Conservation (phyloP, 1,140 invertebrate species). For the Pseudachorutes palmiensis region DNA sequence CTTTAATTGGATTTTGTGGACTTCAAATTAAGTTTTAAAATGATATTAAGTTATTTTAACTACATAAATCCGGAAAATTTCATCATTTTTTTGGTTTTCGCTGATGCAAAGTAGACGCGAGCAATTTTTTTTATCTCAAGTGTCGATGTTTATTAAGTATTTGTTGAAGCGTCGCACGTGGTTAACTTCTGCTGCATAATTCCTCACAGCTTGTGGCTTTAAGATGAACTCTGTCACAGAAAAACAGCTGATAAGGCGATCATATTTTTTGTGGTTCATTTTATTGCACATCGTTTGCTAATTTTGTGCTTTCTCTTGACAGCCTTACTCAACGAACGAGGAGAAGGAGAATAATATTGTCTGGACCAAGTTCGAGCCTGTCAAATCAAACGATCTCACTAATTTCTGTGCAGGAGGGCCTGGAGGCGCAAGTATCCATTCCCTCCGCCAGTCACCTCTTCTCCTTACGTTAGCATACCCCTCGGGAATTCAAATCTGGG, state of each 20-base stretch:
- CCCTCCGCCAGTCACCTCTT: slow-evolving; percentile 54
- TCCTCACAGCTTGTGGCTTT: neutral
- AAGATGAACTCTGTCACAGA: neutral
- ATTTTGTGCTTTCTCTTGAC: slow-evolving; percentile 29
- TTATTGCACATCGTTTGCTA: neutral
- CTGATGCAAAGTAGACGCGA: no score
- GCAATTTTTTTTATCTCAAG: no score
- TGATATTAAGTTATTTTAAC: no score
- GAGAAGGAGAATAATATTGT: slow-evolving; percentile 39
- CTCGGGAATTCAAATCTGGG: slow-evolving; percentile 54
- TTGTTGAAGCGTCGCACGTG: neutral
- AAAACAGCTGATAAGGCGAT: neutral
- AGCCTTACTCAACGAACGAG: slow-evolving; percentile 51
- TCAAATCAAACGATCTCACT: slow-evolving; percentile 27
- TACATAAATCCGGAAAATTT: no score
- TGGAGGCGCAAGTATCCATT: no score
- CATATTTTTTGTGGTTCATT: no score
- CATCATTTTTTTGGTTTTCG: no score
- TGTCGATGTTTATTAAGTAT: slow-evolving; percentile 2
- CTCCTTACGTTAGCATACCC: slow-evolving; percentile 77
- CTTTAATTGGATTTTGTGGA: no score
- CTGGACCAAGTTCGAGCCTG: slow-evolving; percentile 62
- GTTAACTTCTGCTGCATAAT: neutral
- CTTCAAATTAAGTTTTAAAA: no score
- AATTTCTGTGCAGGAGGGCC: neutral